Evolutionary conservation across 1,140 invertebrate genomes (phyloP), one percentile per base, ranked within the genome.

Genomic region (Drosophila santomea): DNA sequence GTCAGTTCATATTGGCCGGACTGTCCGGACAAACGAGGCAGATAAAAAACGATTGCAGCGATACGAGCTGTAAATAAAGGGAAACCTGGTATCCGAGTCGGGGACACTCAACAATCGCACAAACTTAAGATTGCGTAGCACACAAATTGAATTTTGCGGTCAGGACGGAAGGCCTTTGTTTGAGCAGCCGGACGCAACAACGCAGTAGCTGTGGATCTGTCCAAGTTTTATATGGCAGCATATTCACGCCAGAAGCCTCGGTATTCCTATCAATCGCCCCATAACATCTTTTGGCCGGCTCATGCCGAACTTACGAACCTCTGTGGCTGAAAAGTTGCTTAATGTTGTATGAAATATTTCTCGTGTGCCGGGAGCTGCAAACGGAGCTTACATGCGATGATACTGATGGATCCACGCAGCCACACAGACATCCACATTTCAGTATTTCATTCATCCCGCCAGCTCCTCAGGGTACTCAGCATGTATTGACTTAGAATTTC

Each of bases 71-170:
- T 25, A 59, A 48, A 69, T 69, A 78, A 56, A 38, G 44, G 63
- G 23, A 54, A 57, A 11, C 52, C 58, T 38, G 45, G 64, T 23
- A 54, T 59, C 45, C 41, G 32, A 43, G 58, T 55, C 35, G 14
- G 36, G 45, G 15, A 56, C 47, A 55, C 41, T 48, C n/a, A 15
- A 12, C 25, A 48, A 56, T 28, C 28, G 63, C n/a, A 60, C 48
- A 72, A 17, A 50, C 50, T 45, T 43, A 50, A 54, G 63, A 61
- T 57, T 56, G 66, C 60, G 28, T 45, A 54, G 57, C 74, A 68
- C 60, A 68, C 58, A 88, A 82, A 86, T 72, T 88, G 61, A 84
- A 84, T 84, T 77, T 79, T 59, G 52, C 61, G 67, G 57, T 32
- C 58, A 35, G 12, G 45, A 39, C 11, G 35, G 54, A 39, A 67